Conservation (phyloP, 2,888 invertebrate genomes). For the Nomada fabriciana region DNA sequence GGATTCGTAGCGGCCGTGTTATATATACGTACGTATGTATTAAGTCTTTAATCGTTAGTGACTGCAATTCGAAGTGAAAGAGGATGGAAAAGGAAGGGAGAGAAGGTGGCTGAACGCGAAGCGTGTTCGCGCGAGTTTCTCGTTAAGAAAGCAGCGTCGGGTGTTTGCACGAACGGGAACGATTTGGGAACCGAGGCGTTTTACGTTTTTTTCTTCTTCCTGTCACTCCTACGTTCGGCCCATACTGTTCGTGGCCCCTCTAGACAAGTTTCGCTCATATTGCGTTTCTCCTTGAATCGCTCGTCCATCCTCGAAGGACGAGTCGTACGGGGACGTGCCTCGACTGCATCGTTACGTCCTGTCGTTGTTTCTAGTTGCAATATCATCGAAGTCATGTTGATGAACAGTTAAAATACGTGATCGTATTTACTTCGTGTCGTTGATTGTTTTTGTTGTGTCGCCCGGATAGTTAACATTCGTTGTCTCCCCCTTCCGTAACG, state of each 20-base stretch:
- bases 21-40: constrained; percentile 71
- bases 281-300: neutral
- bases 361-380: constrained; percentile 3
- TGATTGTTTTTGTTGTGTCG: constrained; percentile 1
- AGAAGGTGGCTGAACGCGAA: constrained; percentile 2
- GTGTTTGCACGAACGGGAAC: constrained; percentile 33
- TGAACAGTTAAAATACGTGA: neutral
- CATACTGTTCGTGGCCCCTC: neutral
- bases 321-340: neutral
- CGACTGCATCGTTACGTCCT: neutral
- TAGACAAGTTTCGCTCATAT: neutral
- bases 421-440: constrained; percentile 2
- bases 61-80: constrained; percentile 25
- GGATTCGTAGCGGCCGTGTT: constrained; percentile 68
- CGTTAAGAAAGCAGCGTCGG: constrained; percentile 5
- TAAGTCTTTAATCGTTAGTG: constrained; percentile 69
- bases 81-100: neutral
- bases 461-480: neutral
- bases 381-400: constrained; percentile 2
- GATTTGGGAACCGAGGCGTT: constrained; percentile 48
- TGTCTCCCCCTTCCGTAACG: constrained; percentile 3
- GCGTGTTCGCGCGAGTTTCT: constrained; percentile 9
- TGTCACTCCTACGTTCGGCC: neutral
- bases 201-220: neutral
- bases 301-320: constrained; percentile 2